Conservation (phyloP, 2,797 vertebrate genomes). For the Chaunax sp. region DNA sequence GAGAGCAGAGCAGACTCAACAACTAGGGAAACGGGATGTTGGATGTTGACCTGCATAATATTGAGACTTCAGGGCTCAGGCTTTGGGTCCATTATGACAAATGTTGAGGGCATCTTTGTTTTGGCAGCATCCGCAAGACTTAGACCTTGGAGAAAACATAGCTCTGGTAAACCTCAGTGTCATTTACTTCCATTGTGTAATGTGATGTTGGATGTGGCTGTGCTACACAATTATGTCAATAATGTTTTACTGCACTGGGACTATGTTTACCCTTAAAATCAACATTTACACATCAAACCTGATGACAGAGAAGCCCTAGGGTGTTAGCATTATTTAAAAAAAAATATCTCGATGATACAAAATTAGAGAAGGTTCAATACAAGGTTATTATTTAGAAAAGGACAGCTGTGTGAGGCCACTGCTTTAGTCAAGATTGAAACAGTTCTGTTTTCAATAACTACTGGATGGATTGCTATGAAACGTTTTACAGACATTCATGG, state of each 20-base stretch:
- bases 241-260: conserved; percentile 14
- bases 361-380: not conserved
- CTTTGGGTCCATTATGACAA: conserved; percentile 67
- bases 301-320: not conserved
- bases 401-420: not conserved
- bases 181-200: conserved; percentile 49
- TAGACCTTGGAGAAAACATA: conserved; percentile 50
- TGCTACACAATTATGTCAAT: conserved; percentile 11
- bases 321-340: not conserved
- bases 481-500: not conserved
- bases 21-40: conserved; percentile 60
- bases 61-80: conserved; percentile 68
- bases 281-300: not conserved
- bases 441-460: conserved; percentile 1
- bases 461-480: not conserved
- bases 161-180: conserved; percentile 49
- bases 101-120: conserved; percentile 70
- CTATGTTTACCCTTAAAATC: conserved; percentile 1
- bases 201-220: conserved; percentile 20
- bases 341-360: not conserved
- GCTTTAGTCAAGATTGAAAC: conserved; percentile 2
- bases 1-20: conserved; percentile 70
- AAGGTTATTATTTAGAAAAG: not conserved
- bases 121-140: conserved; percentile 62
- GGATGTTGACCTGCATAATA: conserved; percentile 74